Base-by-base conservation (phyloP, 23 tunicate species). In the Phallusia fumigata region DNA sequence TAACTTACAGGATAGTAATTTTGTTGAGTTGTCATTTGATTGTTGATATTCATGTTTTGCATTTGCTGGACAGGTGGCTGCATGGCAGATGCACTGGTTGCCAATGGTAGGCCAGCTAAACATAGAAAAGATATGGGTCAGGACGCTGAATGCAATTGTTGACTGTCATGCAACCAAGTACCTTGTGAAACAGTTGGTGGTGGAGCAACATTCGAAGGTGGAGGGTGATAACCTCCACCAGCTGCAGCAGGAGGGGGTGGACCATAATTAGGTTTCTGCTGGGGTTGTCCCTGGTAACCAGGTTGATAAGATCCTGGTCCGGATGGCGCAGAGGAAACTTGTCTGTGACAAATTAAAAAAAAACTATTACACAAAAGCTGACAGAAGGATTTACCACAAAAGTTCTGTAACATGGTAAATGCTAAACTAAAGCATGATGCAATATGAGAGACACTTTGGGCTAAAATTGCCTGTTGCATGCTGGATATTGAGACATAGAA, bases 1-100 rank as follows among this genome's bases (percentile, higher is more conserved):
- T 24, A 6, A 58, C 69, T 58, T 58, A 58, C 69, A 21, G 69
- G 69, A 58, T 58, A 58, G 69, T 58, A 58, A 13, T 24, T 58
- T 24, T 58, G 69, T 24, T 58, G 44, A 33, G 44, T 28, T 18
- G 81, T 30, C 58, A 35, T 30, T 22, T 44, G 33, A 45, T 77
- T 77, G 53, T 28, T 28, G 10, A 84, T 53, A 18, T 76, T 79
- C 87, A 84, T 84, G 40, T 84, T 84, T 58, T 84, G 87, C 87
- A 84, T 84, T 53, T 76, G 81, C 30, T 77, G 76, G 0, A 33
- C 77, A 33, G 87, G 87, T 22, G 87, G 87, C 75, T 76, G 87
- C 76, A 64, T 45, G 5, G 69, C 3, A 21, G 69, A 58, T 58
- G 69, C 28, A 21, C 26, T 58, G 11, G 69, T 40, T 40, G 47